A percentile compares a stretch with the other conserved stretches of the same genome.
Evolutionary conservation across 2,888 invertebrate genomes (phyloP).

Genomic region (Cryptus armator): DNA sequence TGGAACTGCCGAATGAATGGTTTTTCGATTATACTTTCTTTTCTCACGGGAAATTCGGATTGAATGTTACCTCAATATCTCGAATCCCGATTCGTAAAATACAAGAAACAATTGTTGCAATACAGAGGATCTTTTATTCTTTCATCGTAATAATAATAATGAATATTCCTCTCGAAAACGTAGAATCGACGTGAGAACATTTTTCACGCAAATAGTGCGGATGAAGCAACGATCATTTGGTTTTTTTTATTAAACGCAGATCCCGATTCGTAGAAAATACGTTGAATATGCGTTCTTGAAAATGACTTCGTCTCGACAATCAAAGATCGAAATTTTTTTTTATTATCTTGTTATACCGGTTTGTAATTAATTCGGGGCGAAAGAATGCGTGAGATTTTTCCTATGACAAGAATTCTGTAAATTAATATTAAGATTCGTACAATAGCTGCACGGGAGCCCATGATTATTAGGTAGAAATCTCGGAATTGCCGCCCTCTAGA

Average conservation of each 20-base stretch:
- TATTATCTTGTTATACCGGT: too few species aligned
- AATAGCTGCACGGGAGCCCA: too few species aligned
- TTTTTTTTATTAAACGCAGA: neutral
- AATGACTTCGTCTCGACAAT: too few species aligned
- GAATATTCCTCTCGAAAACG: neutral
- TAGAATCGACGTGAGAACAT: neutral
- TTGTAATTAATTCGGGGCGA: neutral
- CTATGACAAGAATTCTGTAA: too few species aligned
- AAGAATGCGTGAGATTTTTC: neutral
- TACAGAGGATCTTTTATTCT: slow-evolving; percentile 1
- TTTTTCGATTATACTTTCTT: slow-evolving; percentile 33
- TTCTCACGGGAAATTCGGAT: slow-evolving; percentile 58
- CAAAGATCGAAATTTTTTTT: too few species aligned
- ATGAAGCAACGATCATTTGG: neutral
- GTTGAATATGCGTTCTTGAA: neutral
- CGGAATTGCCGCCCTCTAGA: too few species aligned
- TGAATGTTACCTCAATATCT: slow-evolving; percentile 33
- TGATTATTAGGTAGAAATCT: too few species aligned
- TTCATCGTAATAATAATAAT: slow-evolving; percentile 14
- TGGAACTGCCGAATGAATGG: neutral
- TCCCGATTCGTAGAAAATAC: neutral
- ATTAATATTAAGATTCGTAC: too few species aligned
- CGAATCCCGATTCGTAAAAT: neutral
- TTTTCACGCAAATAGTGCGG: neutral
- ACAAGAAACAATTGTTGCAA: slow-evolving; percentile 3